Evolutionary conservation across 2,113 vertebrate species (phyloP).

Genomic region (Eulemur macaco): DNA sequence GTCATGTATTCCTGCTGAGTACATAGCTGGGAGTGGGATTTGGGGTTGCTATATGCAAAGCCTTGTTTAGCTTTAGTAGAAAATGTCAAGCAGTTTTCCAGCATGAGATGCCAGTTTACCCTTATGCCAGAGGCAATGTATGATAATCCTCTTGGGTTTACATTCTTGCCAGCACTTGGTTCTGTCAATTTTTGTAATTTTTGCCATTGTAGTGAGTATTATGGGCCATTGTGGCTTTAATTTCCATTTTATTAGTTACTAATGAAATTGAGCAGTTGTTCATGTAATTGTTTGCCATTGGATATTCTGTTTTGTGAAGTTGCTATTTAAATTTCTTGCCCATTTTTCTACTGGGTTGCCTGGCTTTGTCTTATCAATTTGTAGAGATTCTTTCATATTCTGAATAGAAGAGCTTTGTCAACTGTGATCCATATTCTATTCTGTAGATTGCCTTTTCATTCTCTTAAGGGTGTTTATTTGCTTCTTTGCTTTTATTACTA

Average conservation of each 20-base stretch:
- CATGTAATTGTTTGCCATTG: background rate
- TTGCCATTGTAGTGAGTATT: background rate
- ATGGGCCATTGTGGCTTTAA: background rate
- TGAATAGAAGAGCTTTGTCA: background rate
- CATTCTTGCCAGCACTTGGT: background rate
- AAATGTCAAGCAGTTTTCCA: background rate
- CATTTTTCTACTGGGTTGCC: background rate
- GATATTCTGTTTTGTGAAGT: background rate
- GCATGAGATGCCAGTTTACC: background rate
- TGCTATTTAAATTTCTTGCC: background rate
- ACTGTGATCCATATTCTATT: background rate
- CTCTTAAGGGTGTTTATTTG: background rate
- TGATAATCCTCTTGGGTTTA: background rate
- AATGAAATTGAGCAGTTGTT: background rate
- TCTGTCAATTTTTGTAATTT: constrained; percentile 9
- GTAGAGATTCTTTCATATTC: background rate
- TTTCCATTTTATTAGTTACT: constrained; percentile 35
- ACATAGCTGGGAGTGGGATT: background rate
- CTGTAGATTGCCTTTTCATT: background rate
- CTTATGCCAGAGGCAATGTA: background rate
- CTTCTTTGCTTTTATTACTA: background rate
- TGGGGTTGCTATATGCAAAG: background rate
- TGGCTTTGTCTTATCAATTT: background rate
- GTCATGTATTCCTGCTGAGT: background rate
- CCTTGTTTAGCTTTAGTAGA: background rate